Conservation (phyloP, 2,888 invertebrate genomes). For the Encarsia formosa region DNA sequence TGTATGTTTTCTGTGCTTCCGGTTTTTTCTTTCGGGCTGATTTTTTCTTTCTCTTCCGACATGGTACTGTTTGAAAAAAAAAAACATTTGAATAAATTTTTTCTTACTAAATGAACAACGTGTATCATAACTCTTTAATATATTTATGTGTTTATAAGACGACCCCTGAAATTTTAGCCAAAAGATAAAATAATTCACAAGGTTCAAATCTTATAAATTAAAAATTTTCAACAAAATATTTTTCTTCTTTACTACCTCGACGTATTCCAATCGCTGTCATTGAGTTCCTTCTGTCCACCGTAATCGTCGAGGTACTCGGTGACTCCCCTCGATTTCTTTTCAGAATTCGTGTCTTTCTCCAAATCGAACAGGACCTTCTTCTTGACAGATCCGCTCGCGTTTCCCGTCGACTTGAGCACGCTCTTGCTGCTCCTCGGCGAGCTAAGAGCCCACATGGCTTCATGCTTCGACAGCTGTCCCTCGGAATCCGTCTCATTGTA, state of each 20-base stretch:
- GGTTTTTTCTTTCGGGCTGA: conserved; percentile 29
- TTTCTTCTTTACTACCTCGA: not conserved
- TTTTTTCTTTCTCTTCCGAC: conserved; percentile 51
- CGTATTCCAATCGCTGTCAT: conserved; percentile 55
- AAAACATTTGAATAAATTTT: too few species aligned
- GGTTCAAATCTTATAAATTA: too few species aligned
- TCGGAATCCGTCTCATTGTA: conserved; percentile 29
- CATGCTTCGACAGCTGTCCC: conserved; percentile 24
- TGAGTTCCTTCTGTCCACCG: conserved; percentile 43
- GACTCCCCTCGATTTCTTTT: conserved; percentile 38
- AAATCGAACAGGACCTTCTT: conserved; percentile 65
- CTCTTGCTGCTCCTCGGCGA: conserved; percentile 53
- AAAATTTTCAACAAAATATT: not conserved
- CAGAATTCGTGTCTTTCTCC: conserved; percentile 43
- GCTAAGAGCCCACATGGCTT: conserved; percentile 25
- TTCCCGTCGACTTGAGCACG: conserved; percentile 57
- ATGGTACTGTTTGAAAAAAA: not conserved
- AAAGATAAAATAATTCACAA: too few species aligned
- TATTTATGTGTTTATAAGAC: too few species aligned
- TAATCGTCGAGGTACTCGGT: conserved; percentile 17
- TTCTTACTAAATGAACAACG: too few species aligned
- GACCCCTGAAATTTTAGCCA: too few species aligned
- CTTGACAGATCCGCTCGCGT: conserved; percentile 57
- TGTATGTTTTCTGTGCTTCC: conserved; percentile 43
- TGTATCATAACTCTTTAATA: too few species aligned